Percentiles rank a stretch among this genome's conserved stretches.
phyloP scores from a whole-genome alignment of 2,888 invertebrate genomes.

The Xylota sylvarum region DNA sequence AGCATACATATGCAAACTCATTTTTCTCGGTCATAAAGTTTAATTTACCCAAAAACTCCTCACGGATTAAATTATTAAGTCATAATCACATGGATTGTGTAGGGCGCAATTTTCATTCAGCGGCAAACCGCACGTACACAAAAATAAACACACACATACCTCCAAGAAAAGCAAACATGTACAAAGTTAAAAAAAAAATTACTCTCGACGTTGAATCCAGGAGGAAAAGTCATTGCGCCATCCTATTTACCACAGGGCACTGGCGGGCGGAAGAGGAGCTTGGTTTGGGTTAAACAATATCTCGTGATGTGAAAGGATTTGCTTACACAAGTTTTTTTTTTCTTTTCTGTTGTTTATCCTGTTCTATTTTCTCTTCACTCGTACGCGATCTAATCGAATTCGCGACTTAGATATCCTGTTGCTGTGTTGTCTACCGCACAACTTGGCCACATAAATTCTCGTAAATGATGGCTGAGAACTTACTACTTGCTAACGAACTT shows the following conservation, averaged over 20 bases:
- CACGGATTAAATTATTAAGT: conserved; percentile 63
- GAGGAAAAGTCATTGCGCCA: conserved; percentile 32
- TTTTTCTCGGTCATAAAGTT: conserved; percentile 58
- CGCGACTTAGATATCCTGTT: conserved; percentile 14
- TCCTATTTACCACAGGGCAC: not conserved
- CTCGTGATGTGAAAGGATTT: conserved; percentile 23
- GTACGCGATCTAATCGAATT: conserved; percentile 11
- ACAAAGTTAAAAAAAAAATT: not conserved
- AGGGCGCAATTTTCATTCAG: conserved; percentile 17
- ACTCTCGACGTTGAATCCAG: not conserved
- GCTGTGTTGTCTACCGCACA: conserved; percentile 6
- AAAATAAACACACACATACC: conserved; percentile 7
- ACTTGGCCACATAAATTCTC: conserved; percentile 18
- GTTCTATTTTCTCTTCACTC: not conserved
- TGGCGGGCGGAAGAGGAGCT: not conserved
- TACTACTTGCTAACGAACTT: conserved; percentile 7
- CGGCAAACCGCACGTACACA: conserved; percentile 13
- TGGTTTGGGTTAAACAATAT: not conserved
- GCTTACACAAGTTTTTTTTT: conserved; percentile 12
- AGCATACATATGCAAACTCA: conserved; percentile 13
- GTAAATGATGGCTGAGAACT: conserved; percentile 15
- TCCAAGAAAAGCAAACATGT: not conserved
- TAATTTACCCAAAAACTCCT: conserved; percentile 54
- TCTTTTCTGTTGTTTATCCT: conserved; percentile 1
- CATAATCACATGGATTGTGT: conserved; percentile 58